Base-by-base conservation (phyloP, 92 coral and sea anemone species). In the Ricordea florida region DNA sequence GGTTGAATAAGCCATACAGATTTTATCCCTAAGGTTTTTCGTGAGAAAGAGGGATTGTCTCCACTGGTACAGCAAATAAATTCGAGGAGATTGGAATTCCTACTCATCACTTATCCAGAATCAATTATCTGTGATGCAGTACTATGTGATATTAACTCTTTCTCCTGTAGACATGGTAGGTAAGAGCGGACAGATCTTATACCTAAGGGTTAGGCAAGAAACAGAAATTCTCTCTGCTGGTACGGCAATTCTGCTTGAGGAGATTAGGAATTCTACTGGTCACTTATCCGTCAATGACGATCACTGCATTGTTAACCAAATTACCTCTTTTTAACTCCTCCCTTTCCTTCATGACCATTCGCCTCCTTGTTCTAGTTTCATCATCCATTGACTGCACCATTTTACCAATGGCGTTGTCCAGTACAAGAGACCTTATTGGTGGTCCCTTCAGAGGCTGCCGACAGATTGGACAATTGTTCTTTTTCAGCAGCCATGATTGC, bases 381-480 rank as follows among this genome's bases (percentile, higher is more conserved):
- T 86, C 91, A 65, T 92, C 99, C 96, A 92, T 88, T 29, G 97
- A 76, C 44, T 89, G 94, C 35, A 96, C 97, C 87, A 96, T 92
- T 74, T 93, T 90, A 56, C 78, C 86, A 77, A 96, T 93, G 56
- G 99, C 99, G 68, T 87, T 96, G 80, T 96, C 99, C 65, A 96
- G 89, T 61, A 96, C 99, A 56, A 89, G 79, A 27, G 99, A 96
- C 76, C 92, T 85, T 22, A 96, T 92, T 36, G 87, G 97, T 32
- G 72, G 85, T 24, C 90, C 89, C 45, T 72, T 79, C 36, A 92
- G 83, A 7, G 79, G 63, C 32, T 89, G 87, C 56, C 99, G 84
- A 47, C 99, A 96, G 17, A 96, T 93, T 11, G 99, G 99, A 78
- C 99, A 96, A 56, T 79, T 82, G 85, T 59, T 92, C 78, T 90